Conservation (phyloP, 2,113 vertebrate genomes). For the Anser cygnoides region DNA sequence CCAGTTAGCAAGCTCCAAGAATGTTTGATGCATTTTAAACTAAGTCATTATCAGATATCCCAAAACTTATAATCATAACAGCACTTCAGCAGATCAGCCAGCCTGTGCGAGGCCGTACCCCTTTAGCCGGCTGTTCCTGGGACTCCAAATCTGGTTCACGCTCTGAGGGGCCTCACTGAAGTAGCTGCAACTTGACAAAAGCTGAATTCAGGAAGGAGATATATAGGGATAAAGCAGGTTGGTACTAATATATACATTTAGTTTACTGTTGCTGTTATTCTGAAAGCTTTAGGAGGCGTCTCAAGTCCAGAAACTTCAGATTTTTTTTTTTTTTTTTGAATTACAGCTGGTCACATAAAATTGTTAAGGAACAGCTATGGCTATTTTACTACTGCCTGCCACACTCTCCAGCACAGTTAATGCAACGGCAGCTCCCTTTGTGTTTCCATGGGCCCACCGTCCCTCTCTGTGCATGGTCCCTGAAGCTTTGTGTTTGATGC, state of each 20-base stretch:
- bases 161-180: accelerated
- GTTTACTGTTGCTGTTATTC: not conserved
- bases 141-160: not conserved
- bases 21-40: not conserved
- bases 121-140: not conserved
- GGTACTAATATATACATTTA: not conserved
- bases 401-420: not conserved
- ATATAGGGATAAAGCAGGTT: not conserved
- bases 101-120: too few species aligned
- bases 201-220: not conserved
- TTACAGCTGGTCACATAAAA: not conserved
- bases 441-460: accelerated
- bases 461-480: accelerated
- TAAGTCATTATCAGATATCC: not conserved
- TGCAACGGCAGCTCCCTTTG: not conserved
- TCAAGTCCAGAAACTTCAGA: not conserved
- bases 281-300: not conserved
- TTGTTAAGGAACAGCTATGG: not conserved
- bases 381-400: not conserved
- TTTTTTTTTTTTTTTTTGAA: accelerated
- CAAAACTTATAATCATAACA: not conserved
- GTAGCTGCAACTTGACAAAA: not conserved
- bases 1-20: not conserved
- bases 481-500: not conserved
- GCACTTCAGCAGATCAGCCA: not conserved